Evolutionary conservation across 2,113 vertebrate species (phyloP).

Genomic region (Mormoops blainvillei): DNA sequence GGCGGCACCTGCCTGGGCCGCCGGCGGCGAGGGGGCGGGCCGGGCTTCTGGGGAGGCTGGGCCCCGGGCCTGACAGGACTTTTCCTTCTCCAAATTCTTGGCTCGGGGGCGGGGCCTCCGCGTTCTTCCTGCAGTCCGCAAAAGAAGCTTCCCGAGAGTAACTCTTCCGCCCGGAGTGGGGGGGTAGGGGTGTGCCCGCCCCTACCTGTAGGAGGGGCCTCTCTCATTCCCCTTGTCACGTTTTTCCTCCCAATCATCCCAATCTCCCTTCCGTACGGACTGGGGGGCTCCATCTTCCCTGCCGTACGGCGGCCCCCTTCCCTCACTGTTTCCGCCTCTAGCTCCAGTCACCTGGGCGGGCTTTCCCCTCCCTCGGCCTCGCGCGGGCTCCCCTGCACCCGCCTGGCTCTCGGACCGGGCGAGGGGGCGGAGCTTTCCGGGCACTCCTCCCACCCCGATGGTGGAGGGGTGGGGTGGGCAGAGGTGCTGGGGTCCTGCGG

Average conservation of each 20-base stretch:
- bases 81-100: not conserved
- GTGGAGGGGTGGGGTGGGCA: not conserved
- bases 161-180: constrained; percentile 50
- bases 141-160: constrained; percentile 34
- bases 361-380: constrained; percentile 22
- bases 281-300: constrained; percentile 30
- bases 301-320: constrained; percentile 6
- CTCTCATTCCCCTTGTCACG: not conserved
- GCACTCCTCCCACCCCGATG: not conserved
- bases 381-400: constrained; percentile 36
- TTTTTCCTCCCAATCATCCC: not conserved
- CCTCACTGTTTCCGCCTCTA: constrained; percentile 30
- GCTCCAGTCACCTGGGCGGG: constrained; percentile 54
- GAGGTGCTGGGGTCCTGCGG: not conserved
- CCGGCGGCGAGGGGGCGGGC: constrained; percentile 21
- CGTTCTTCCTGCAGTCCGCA: not conserved
- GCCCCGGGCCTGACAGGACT: constrained; percentile 27
- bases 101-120: constrained; percentile 60
- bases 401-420: not conserved
- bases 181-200: not conserved
- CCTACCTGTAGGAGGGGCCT: constrained; percentile 4
- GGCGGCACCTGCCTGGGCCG: constrained; percentile 63
- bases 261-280: not conserved
- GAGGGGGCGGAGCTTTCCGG: constrained; percentile 36
- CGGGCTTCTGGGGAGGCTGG: constrained; percentile 16